phyloP scores from a whole-genome alignment of 2,888 invertebrate genomes.

The Cryptocephalus primarius region DNA sequence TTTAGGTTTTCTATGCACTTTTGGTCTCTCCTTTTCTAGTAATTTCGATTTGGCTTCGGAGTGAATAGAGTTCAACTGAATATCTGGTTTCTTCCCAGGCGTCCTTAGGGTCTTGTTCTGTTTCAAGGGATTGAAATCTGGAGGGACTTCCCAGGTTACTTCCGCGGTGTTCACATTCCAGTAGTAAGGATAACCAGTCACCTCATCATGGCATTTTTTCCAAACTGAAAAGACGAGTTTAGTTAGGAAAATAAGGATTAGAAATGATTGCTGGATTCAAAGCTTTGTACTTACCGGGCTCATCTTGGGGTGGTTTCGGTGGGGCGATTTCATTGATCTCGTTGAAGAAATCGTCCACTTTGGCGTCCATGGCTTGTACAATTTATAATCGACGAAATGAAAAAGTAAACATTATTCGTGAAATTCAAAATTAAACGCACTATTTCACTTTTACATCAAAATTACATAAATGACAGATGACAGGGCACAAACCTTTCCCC shows the following conservation, averaged over 20 bases:
- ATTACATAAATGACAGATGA: no score
- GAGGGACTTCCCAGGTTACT: slow-evolving; percentile 53
- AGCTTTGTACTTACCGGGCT: slow-evolving; percentile 7
- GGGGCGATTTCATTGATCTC: slow-evolving; percentile 35
- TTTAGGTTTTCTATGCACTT: slow-evolving; percentile 1
- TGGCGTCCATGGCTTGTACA: slow-evolving; percentile 27
- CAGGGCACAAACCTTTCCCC: no score
- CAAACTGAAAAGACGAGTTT: slow-evolving; percentile 37
- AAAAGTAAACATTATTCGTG: no score
- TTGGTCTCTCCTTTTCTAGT: slow-evolving; percentile 4
- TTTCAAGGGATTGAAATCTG: slow-evolving; percentile 30
- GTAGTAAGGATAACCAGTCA: slow-evolving; percentile 51
- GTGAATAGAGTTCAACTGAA: neutral
- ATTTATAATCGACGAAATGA: neutral
- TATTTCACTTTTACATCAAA: no score
- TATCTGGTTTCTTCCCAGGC: slow-evolving; percentile 3
- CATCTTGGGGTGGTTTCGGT: slow-evolving; percentile 10
- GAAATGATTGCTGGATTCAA: neutral
- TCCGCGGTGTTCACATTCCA: slow-evolving; percentile 53
- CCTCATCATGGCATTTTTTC: slow-evolving; percentile 54
- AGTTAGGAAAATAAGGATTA: neutral
- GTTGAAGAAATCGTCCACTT: slow-evolving; percentile 34
- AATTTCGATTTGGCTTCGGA: neutral
- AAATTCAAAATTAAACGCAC: no score
- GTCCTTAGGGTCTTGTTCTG: slow-evolving; percentile 4